These are phyloP conservation scores for Eubucco bourcierii DNA, from an alignment of 2,113 vertebrate species.

Conservation along the genomic window DNA sequence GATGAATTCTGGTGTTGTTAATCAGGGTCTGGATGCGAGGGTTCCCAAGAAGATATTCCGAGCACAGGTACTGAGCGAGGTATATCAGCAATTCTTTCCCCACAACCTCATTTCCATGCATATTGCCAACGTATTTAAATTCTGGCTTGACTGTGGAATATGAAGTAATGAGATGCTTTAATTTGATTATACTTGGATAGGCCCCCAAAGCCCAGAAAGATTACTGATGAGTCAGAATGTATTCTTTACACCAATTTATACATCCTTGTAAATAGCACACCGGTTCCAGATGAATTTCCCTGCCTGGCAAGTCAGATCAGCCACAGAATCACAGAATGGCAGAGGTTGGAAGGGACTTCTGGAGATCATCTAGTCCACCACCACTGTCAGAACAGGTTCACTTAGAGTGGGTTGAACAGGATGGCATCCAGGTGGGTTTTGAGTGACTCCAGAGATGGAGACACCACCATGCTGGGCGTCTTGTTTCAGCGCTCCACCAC, in stretches of 20 bases:
- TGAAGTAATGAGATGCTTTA: neutral
- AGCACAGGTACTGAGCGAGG: constrained; percentile 91
- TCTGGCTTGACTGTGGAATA: constrained; percentile 90
- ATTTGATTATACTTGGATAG: neutral
- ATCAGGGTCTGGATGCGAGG: constrained; percentile 87
- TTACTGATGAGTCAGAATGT: neutral
- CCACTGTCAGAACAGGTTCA: too few species aligned
- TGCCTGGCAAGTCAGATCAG: neutral
- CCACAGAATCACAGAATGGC: neutral
- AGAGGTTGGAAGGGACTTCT: too few species aligned
- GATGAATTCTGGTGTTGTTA: constrained; percentile 92
- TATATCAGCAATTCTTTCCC: constrained; percentile 92
- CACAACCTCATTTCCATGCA: constrained; percentile 96
- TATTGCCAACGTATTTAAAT: constrained; percentile 93
- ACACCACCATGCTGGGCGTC: too few species aligned
- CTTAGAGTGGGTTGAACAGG: too few species aligned
- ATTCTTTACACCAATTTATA: constrained; percentile 4
- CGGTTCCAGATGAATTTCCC: neutral
- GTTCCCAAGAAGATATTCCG: constrained; percentile 89
- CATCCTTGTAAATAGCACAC: neutral
- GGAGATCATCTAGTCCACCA: too few species aligned
- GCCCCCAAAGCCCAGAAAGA: neutral
- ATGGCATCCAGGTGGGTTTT: too few species aligned
- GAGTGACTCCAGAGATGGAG: too few species aligned
- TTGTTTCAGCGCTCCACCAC: too few species aligned